Evolutionary conservation across 2,113 vertebrate genomes (phyloP).

Genomic region (Chaetodon auriga): DNA sequence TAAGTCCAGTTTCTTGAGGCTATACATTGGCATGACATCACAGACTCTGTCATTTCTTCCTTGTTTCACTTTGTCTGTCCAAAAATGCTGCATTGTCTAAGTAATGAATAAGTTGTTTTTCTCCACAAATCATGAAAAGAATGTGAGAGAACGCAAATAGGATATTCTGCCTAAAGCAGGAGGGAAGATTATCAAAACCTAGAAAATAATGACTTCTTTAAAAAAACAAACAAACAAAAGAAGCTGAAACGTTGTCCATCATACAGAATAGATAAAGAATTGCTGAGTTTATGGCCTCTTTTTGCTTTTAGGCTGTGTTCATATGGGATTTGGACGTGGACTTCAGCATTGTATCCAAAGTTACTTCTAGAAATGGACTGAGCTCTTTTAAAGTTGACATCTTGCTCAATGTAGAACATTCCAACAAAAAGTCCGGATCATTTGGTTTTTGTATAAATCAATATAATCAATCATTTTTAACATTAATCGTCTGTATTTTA

Average conservation of each 20-base stretch:
- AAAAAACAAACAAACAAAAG: background rate
- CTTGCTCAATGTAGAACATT: background rate
- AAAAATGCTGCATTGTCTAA: conserved; percentile 20
- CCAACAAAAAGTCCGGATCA: background rate
- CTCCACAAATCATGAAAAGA: background rate
- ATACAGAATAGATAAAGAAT: background rate
- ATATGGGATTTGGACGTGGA: background rate
- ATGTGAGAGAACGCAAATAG: conserved; percentile 3
- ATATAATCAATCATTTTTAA: too few species aligned
- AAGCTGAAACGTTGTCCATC: background rate
- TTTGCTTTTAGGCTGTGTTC: background rate
- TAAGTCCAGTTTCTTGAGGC: conserved; percentile 11
- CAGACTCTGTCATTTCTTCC: conserved; percentile 20
- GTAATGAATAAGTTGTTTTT: conserved; percentile 3
- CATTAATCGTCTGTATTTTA: too few species aligned
- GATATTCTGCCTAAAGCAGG: conserved; percentile 13
- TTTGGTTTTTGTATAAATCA: too few species aligned
- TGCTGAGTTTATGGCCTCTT: background rate
- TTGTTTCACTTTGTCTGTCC: conserved; percentile 25
- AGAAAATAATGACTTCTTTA: conserved; percentile 9
- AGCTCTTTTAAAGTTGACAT: conserved; percentile 1
- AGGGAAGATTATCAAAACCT: conserved; percentile 1
- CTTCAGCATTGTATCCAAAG: background rate
- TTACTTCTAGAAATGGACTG: background rate
- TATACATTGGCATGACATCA: conserved; percentile 35